Percentiles rank a stretch among this genome's conserved stretches.
Conservation (phyloP, 2,888 invertebrate genomes). For the Exocentrus adspersus region DNA sequence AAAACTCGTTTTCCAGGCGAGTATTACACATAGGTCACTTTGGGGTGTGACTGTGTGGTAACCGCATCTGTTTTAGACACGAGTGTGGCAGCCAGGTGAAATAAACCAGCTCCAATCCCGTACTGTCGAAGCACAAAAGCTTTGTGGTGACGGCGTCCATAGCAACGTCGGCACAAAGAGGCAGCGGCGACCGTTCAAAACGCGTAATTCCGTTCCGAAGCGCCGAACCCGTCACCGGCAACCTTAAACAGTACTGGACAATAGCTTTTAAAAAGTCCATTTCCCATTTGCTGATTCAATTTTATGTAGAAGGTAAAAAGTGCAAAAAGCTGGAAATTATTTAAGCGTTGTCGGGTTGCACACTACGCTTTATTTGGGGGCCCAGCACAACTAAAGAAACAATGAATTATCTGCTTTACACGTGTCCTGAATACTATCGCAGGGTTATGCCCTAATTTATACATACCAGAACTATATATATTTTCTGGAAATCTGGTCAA, state of each 20-base stretch:
- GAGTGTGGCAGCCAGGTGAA: conserved; percentile 24
- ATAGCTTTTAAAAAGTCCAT: neutral
- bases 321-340: no score
- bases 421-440: no score
- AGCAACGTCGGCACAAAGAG: conserved; percentile 50
- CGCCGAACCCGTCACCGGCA: neutral
- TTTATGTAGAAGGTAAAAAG: neutral
- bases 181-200: conserved; percentile 19
- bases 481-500: no score
- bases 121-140: conserved; percentile 43
- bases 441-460: no score
- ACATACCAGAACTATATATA: neutral
- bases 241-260: conserved; percentile 11
- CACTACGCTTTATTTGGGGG: no score
- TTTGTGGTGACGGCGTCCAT: conserved; percentile 51
- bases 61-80: conserved; percentile 23
- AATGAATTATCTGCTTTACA: no score
- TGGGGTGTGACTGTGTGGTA: conserved; percentile 21
- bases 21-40: conserved; percentile 9
- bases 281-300: neutral
- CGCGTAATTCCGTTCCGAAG: neutral
- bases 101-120: conserved; percentile 21
- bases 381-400: no score
- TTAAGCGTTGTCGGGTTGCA: no score
- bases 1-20: neutral